phyloP scores from a whole-genome alignment of 1,140 invertebrate species.

The Atta colombica region DNA sequence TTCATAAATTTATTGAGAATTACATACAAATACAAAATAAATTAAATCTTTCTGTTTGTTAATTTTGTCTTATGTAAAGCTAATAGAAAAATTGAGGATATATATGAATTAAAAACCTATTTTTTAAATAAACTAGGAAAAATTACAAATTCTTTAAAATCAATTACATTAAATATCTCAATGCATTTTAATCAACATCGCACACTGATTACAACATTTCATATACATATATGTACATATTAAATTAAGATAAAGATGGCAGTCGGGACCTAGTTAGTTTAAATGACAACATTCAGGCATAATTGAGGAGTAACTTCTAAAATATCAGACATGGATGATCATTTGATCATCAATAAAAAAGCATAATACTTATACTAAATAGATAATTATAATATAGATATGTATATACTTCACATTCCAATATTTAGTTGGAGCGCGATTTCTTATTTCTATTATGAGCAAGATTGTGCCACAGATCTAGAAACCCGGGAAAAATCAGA shows the following conservation, averaged over 20 bases:
- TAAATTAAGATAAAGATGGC: slow-evolving; percentile 29
- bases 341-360: not conserved
- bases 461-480: too few relatives aligned
- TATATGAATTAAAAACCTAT: not conserved
- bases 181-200: slow-evolving; percentile 34
- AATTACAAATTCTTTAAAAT: not conserved
- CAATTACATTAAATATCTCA: not conserved
- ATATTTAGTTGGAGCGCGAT: slow-evolving; percentile 4
- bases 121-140: not conserved
- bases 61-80: slow-evolving; percentile 59
- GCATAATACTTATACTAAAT: slow-evolving; percentile 1
- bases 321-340: not conserved
- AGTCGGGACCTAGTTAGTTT: slow-evolving; percentile 42
- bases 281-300: slow-evolving; percentile 30
- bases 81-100: slow-evolving; percentile 17
- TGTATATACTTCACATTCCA: slow-evolving; percentile 10
- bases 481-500: too few relatives aligned
- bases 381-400: not conserved
- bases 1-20: not conserved
- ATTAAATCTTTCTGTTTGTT: slow-evolving; percentile 43
- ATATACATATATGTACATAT: slow-evolving; percentile 18
- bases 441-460: not conserved
- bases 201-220: slow-evolving; percentile 7
- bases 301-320: slow-evolving; percentile 40
- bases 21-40: not conserved